Base-by-base conservation (phyloP, 2,888 invertebrate species). In the Hirtodrosophila confusa region DNA sequence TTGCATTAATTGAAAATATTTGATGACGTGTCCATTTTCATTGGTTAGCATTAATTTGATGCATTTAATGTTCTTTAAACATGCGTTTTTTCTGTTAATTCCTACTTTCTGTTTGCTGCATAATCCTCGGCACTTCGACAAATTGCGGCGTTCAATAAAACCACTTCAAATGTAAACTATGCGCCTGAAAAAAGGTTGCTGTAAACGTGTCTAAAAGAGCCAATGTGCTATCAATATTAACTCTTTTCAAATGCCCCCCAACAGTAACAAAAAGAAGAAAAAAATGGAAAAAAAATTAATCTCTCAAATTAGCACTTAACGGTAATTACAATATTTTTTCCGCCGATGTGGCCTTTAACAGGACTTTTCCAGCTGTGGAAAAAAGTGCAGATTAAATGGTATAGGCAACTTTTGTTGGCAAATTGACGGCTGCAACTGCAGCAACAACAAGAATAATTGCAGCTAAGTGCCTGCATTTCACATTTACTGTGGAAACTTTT, bases 231-330 rank as follows among this genome's bases (percentile, higher is more conserved):
- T 48, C 41, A 57, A 61, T 72, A 57, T 43, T n/a, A 77, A 73
- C 47, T 68, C 67, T 41, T 55, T 84, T 80, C 58, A 51, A 67
- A 70, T 69, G 61, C 17, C 17, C 17, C 17, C 17, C 17, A 17
- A 17, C 17, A 17, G 17, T 17, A 17, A 17, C n/a, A 17, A 17
- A 17, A 17, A 17, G 17, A 2, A 33, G 35, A 43, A 41, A 37
- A 27, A 54, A 41, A 56, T 17, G 27, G 27, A 27, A 54, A 12
- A n/a, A 41, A 61, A 50, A 39, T 60, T 50, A 68, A 47, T 66
- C 64, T 61, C 56, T 73, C 68, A 87, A 84, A 87, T 84, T 79
- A 82, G 86, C 88, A 84, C 89, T 84, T 84, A 73, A 73, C 63
- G 73, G 73, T 88, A 84, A 84, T 84, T 88, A 71, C 86, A 55